Conservation (phyloP, 1,140 invertebrate species). For the Pinna nobilis region DNA sequence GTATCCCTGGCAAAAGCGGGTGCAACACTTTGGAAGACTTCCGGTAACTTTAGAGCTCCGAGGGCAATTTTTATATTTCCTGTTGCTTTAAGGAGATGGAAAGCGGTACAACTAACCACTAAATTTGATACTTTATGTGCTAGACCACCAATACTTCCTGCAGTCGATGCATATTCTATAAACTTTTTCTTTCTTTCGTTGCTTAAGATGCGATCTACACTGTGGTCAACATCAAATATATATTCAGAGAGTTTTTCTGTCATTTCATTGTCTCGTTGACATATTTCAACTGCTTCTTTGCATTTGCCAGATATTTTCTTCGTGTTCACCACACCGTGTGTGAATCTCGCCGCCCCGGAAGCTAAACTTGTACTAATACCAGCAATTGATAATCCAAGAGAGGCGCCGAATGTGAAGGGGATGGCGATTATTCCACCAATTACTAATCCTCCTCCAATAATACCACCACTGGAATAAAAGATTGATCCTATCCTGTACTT, state of each 20-base stretch:
- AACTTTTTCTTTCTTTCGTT: background rate
- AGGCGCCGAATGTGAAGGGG: conserved; percentile 10
- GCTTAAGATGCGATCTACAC: background rate
- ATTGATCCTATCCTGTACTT: background rate
- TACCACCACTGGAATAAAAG: background rate
- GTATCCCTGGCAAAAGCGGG: background rate
- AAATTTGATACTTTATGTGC: background rate
- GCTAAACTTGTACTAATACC: background rate
- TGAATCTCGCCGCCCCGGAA: background rate
- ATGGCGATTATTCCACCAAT: background rate
- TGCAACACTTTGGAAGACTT: background rate
- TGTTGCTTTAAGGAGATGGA: background rate
- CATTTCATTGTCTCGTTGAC: background rate
- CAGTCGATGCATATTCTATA: background rate
- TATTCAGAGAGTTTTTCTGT: background rate
- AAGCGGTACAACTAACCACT: background rate
- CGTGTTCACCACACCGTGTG: background rate
- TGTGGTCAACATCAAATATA: background rate
- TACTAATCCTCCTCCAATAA: conserved; percentile 1
- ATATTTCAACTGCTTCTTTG: background rate
- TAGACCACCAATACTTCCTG: background rate
- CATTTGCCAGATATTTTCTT: background rate
- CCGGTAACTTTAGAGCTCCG: background rate
- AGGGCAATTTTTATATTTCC: background rate
- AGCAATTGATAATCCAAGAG: background rate